Conservation (phyloP, 1,140 invertebrate genomes). For the Bicyclus anynana region DNA sequence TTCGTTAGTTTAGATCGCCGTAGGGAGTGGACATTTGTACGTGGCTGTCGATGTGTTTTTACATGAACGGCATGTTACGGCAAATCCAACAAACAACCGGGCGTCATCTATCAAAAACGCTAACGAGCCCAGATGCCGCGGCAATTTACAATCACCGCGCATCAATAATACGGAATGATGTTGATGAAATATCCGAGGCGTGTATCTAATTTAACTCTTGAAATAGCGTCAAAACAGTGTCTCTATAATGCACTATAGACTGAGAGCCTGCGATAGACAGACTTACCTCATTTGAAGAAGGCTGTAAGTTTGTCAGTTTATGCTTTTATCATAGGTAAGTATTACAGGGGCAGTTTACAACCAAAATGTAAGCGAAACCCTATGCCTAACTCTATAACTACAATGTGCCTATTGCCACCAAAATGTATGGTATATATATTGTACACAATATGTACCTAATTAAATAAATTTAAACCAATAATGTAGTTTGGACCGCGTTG, state of each 20-base stretch:
- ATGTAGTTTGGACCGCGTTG: no score
- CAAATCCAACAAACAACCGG: conserved; percentile 70
- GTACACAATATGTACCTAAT: no score
- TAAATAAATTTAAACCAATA: no score
- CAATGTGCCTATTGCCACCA: no score
- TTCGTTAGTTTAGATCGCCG: conserved; percentile 73
- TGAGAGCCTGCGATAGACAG: no score
- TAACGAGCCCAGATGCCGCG: conserved; percentile 70
- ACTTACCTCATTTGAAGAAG: no score
- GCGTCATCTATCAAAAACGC: conserved; percentile 76
- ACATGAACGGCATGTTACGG: conserved; percentile 61
- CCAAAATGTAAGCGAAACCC: no score
- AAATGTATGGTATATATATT: no score
- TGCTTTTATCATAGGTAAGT: no score
- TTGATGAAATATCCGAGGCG: conserved; percentile 54
- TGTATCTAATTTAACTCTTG: conserved; percentile 50
- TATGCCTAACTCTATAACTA: no score
- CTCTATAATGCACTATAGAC: conserved; percentile 23
- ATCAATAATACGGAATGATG: conserved; percentile 66
- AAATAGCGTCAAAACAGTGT: conserved; percentile 44
- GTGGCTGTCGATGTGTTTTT: conserved; percentile 67
- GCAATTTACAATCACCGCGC: conserved; percentile 63
- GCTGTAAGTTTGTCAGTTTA: no score
- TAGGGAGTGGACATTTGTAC: conserved; percentile 70
- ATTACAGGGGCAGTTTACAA: background rate